phyloP scores from a whole-genome alignment of 30 jellyfish, hydroid and myxozoan species.

The Cassiopea andromeda region DNA sequence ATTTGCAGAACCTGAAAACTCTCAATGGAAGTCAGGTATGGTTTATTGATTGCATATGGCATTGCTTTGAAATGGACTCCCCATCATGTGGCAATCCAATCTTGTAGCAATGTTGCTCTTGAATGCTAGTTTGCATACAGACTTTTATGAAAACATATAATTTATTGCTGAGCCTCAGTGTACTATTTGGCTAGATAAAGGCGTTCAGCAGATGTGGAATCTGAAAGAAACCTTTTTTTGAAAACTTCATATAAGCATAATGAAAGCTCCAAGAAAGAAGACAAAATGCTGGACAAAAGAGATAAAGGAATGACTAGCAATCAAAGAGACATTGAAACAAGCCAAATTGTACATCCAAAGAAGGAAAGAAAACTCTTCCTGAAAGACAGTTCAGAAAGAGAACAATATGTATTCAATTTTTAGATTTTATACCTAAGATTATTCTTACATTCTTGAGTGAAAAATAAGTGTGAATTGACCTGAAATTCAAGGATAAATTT shows the following conservation, averaged over 20 bases:
- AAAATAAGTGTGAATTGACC: too few species aligned
- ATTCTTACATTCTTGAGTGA: too few species aligned
- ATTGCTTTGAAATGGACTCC: background rate
- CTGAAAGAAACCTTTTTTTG: background rate
- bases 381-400: background rate
- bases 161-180: too few species aligned
- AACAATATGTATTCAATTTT: background rate
- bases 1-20: constrained; percentile 22
- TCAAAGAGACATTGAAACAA: background rate
- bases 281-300: background rate
- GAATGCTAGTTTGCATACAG: too few species aligned
- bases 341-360: background rate
- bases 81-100: too few species aligned
- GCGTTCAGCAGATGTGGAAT: background rate
- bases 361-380: background rate
- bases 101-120: too few species aligned
- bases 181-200: background rate
- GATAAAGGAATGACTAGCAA: background rate
- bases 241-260: background rate
- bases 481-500: too few species aligned
- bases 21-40: constrained; percentile 43
- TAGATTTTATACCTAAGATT: too few species aligned
- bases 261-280: background rate
- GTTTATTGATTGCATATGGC: background rate
- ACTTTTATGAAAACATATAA: too few species aligned